A percentile compares a stretch with the other conserved stretches of the same genome.
Evolutionary conservation across 2,113 vertebrate genomes (phyloP).

Genomic region (Taurulus bubalis): DNA sequence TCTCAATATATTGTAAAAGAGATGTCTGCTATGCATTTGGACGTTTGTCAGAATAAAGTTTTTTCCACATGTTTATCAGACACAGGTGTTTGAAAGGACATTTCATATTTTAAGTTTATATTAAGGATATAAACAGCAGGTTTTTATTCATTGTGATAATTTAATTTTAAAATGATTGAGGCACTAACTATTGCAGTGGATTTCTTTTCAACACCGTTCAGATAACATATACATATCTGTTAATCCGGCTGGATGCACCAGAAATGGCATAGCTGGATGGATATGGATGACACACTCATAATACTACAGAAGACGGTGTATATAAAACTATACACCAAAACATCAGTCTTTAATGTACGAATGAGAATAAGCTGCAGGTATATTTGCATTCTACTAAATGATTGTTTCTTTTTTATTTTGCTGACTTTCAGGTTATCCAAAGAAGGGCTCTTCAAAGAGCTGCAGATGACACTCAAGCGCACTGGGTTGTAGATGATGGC

Average conservation of each 20-base stretch:
- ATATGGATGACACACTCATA: too few relatives aligned
- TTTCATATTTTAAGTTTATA: not conserved
- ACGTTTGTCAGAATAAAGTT: not conserved
- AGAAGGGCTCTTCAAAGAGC: conserved; percentile 77
- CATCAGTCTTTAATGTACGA: not conserved
- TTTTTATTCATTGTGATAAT: not conserved
- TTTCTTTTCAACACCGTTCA: too few relatives aligned
- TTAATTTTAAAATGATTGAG: not conserved
- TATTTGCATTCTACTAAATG: not conserved
- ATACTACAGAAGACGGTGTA: not conserved
- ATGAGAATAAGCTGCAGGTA: not conserved
- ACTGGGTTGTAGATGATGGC: conserved; percentile 84
- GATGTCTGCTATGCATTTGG: not conserved
- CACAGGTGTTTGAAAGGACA: not conserved
- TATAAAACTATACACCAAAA: not conserved
- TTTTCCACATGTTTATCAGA: not conserved
- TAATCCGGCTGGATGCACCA: not conserved
- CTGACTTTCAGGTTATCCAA: conserved; percentile 75
- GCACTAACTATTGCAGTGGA: not conserved
- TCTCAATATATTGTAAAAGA: not conserved
- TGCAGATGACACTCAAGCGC: conserved; percentile 77
- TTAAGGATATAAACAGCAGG: not conserved
- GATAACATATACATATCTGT: not conserved
- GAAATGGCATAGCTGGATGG: too few relatives aligned
- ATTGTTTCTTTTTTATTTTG: conserved; percentile 25